phyloP scores from a whole-genome alignment of 2,113 vertebrate species.

The Tychaedon coryphoeus region DNA sequence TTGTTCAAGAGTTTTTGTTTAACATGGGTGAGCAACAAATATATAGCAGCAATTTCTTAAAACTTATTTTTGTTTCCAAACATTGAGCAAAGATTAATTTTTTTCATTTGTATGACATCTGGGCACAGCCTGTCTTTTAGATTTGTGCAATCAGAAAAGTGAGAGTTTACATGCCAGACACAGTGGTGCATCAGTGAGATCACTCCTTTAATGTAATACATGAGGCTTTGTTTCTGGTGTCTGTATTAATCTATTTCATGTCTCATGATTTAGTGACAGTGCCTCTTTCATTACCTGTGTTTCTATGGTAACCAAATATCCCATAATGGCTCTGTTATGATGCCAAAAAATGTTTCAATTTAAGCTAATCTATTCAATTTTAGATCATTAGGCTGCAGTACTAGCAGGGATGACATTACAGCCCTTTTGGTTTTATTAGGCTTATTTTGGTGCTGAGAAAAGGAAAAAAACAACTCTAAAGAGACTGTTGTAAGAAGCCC shows the following conservation, averaged over 20 bases:
- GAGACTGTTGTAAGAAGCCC: neutral
- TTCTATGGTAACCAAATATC: slow-evolving; percentile 41
- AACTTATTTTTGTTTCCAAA: neutral
- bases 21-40: neutral
- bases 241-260: slow-evolving; percentile 11
- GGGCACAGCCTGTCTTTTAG: neutral
- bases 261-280: slow-evolving; percentile 22
- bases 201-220: neutral
- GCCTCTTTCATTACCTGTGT: slow-evolving; percentile 6
- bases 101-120: neutral
- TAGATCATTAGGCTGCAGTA: neutral
- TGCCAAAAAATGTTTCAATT: slow-evolving; percentile 51
- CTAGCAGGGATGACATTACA: neutral
- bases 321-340: slow-evolving; percentile 17
- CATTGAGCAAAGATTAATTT: neutral
- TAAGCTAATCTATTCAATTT: slow-evolving; percentile 29
- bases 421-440: neutral
- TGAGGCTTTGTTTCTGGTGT: neutral
- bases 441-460: slow-evolving; percentile 2
- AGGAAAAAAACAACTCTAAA: neutral
- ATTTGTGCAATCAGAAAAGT: neutral
- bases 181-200: neutral
- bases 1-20: neutral
- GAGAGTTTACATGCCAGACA: neutral
- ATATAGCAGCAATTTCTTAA: neutral